These are phyloP conservation scores for Charaxes varanes DNA, from an alignment of 1,140 invertebrate genomes.

Conservation along the genomic window DNA sequence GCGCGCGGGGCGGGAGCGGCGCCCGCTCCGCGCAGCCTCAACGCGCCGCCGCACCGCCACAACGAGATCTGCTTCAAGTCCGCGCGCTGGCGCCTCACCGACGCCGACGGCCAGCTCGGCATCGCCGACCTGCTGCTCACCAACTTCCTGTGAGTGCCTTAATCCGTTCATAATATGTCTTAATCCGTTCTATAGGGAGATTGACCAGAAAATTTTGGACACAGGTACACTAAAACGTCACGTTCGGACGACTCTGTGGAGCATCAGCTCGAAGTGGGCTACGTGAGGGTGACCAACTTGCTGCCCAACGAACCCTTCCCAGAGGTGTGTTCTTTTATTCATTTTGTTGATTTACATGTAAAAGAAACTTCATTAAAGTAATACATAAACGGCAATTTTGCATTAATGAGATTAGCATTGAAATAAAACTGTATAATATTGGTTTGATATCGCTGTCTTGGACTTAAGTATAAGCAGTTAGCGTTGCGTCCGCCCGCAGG, in stretches of 20 bases:
- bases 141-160: conserved; percentile 89
- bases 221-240: conserved; percentile 94
- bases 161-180: too few species aligned
- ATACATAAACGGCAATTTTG: too few species aligned
- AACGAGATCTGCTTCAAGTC: conserved; percentile 99
- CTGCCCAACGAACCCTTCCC: conserved; percentile 96
- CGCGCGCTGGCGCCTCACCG: conserved; percentile 98
- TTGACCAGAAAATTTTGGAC: too few species aligned
- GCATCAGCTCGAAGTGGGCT: conserved; percentile 97
- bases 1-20: conserved; percentile 42
- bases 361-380: too few species aligned
- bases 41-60: conserved; percentile 85
- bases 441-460: too few species aligned
- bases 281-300: conserved; percentile 95
- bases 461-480: too few species aligned
- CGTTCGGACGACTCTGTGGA: conserved; percentile 98
- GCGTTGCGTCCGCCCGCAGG: too few species aligned
- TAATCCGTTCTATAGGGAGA: too few species aligned
- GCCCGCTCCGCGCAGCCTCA: conserved; percentile 75
- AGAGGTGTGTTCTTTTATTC: conserved; percentile 71
- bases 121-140: conserved; percentile 96
- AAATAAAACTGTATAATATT: too few species aligned
- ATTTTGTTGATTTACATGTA: too few species aligned
- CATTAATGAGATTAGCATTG: too few species aligned
- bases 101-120: conserved; percentile 97